These are phyloP conservation scores for Corythaixoides concolor DNA, from an alignment of 2,113 vertebrate genomes.

Conservation along the genomic window DNA sequence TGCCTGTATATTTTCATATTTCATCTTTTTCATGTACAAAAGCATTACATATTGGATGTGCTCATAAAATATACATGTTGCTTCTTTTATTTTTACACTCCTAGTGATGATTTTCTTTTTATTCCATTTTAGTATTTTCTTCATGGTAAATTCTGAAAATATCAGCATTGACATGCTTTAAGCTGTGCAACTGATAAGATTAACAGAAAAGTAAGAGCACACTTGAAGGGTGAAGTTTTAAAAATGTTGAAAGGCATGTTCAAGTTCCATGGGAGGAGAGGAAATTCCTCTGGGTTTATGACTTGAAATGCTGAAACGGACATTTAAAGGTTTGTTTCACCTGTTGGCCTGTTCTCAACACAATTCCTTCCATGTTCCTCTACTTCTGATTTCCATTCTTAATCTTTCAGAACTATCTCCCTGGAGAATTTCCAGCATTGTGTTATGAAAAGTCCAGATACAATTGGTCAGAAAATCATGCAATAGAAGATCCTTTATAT, in stretches of 20 bases:
- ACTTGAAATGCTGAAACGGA: not conserved
- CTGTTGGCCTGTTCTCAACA: not conserved
- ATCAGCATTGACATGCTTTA: rapidly evolving
- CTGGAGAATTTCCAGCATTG: not conserved
- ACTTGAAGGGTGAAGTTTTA: not conserved
- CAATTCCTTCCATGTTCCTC: not conserved
- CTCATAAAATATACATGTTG: not conserved
- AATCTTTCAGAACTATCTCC: not conserved
- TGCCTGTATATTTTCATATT: not conserved
- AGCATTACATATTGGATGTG: not conserved
- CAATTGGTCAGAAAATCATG: not conserved
- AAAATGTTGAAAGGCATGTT: not conserved
- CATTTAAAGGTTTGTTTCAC: not conserved
- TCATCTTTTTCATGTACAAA: not conserved
- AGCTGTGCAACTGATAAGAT: not conserved
- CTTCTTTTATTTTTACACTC: not conserved
- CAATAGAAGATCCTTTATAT: not conserved
- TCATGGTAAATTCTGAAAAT: not conserved
- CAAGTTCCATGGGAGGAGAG: not conserved
- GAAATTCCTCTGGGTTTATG: not conserved
- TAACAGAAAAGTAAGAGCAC: not conserved
- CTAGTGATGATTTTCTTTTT: not conserved
- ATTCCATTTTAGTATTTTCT: not conserved
- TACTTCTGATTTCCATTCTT: not conserved
- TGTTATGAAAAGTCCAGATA: not conserved